Conservation (phyloP, 2,113 vertebrate species). For the Elgaria multicarinata region DNA sequence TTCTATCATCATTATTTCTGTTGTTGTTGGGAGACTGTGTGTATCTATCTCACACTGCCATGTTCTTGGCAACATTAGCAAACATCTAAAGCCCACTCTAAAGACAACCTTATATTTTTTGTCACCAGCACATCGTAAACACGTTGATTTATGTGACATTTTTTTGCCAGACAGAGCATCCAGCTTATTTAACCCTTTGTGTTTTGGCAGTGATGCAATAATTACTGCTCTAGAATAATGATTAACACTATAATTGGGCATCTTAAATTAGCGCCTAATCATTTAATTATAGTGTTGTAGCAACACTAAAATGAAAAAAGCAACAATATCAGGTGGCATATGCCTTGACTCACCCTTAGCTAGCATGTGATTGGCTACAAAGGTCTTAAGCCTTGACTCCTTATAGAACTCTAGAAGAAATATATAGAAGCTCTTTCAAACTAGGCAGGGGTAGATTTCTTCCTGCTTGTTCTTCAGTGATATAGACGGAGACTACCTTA, state of each 20-base stretch:
- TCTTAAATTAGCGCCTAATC: constrained; percentile 55
- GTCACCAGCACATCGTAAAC: constrained; percentile 6
- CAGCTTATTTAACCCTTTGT: constrained; percentile 9
- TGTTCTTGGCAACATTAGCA: not conserved
- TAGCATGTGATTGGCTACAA: constrained; percentile 64
- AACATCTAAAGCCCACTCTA: constrained; percentile 1
- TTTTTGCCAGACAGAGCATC: constrained; percentile 15
- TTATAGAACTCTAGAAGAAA: not conserved
- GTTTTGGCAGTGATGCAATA: constrained; percentile 37
- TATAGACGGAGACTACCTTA: not conserved
- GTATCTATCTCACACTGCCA: not conserved
- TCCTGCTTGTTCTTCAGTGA: not conserved
- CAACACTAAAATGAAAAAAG: constrained; percentile 45
- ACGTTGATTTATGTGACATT: constrained; percentile 13
- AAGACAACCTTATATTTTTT: constrained; percentile 30
- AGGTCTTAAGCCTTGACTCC: constrained; percentile 53
- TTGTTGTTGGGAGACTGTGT: not conserved
- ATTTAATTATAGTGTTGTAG: constrained; percentile 67
- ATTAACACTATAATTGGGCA: constrained; percentile 56
- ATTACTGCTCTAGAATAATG: constrained; percentile 56
- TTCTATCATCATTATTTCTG: not conserved
- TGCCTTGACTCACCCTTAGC: constrained; percentile 60
- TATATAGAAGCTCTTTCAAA: constrained; percentile 56
- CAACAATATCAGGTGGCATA: constrained; percentile 32
- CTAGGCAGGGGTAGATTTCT: constrained; percentile 21